Base-by-base conservation (phyloP, 2,797 vertebrate species). In the Xyrichtys novacula region DNA sequence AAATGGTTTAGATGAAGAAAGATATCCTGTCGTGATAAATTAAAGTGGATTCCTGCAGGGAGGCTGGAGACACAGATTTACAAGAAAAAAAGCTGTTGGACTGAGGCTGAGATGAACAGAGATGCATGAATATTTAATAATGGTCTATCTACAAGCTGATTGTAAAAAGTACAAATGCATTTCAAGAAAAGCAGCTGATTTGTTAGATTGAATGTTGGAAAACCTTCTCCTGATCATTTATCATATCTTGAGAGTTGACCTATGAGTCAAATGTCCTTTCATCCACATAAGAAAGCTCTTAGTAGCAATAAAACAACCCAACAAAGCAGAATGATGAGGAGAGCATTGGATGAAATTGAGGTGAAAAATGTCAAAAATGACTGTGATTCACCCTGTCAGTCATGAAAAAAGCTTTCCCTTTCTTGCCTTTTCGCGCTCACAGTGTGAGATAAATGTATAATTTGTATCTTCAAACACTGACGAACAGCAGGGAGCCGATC, bases 381-480 rank as follows among this genome's bases (percentile, higher is more conserved):
- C 9, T 38, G 16, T 46, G 29, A 43, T 25, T 25, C 6, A 25
- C 9, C 6, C 3, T n/a, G 8, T 25, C 19, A 54, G 14, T 34
- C 6, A 1, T 26, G 16, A 3, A 15, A 46, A 36, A 46, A 52
- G 9, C 25, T 17, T 7, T 5, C 11, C 22, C 29, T 23, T 4
- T 17, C 17, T n/a, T 9, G 25, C 15, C 10, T 22, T 14, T 14
- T 15, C 10, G 1, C 3, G 9, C 17, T 29, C 39, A 15, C 12
- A 46, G 12, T 19, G 43, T 22, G 11, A 50, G 32, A 5, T n/a
- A 19, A 7, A 28, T 29, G 3, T 32, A 16, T 11, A 1, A 23
- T 74, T 38, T 58, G 0, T 20, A n/a, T 56, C 48, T 74, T 65
- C 31, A 74, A 48, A 71, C 26, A 22, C 10, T 11, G 20, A 1